These are phyloP conservation scores for Capitulum mitella DNA, from an alignment of 2,888 invertebrate genomes.

Conservation along the genomic window DNA sequence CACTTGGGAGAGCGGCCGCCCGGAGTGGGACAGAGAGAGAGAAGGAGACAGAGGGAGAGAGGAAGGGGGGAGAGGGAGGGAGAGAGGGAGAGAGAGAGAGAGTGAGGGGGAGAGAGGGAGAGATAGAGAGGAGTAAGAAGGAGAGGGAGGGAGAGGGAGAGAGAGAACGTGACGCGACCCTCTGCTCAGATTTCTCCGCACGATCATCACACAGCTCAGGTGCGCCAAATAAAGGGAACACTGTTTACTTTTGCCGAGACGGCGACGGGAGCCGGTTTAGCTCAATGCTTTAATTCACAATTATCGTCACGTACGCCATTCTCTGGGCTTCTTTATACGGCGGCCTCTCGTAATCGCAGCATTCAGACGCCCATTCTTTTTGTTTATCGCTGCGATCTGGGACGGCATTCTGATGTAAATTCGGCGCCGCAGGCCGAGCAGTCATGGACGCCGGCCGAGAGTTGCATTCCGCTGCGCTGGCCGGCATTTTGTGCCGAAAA, in stretches of 20 bases:
- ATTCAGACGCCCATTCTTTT: slow-evolving; percentile 11
- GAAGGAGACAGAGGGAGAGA: background rate
- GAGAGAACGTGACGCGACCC: background rate
- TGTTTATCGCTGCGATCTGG: slow-evolving; percentile 3
- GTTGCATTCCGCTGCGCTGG: background rate
- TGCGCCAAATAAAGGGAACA: background rate
- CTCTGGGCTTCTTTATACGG: background rate
- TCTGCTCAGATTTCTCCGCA: background rate
- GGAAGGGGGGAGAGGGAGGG: background rate
- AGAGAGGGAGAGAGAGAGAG: background rate
- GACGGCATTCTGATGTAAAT: slow-evolving; percentile 12
- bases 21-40: background rate
- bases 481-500: slow-evolving; percentile 11
- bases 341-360: background rate
- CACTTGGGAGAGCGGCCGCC: background rate
- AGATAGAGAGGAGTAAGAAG: background rate
- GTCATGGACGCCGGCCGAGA: background rate
- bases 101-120: background rate
- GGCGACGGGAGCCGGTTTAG: background rate
- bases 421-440: background rate
- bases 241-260: background rate
- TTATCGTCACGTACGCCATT: slow-evolving; percentile 23
- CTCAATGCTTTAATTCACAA: slow-evolving; percentile 8
- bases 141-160: background rate
- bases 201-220: background rate